Percentiles rank a stretch among this genome's conserved stretches.
These are phyloP conservation scores for Notospermus geniculatus DNA, from an alignment of 1,140 invertebrate genomes.

Conservation along the genomic window DNA sequence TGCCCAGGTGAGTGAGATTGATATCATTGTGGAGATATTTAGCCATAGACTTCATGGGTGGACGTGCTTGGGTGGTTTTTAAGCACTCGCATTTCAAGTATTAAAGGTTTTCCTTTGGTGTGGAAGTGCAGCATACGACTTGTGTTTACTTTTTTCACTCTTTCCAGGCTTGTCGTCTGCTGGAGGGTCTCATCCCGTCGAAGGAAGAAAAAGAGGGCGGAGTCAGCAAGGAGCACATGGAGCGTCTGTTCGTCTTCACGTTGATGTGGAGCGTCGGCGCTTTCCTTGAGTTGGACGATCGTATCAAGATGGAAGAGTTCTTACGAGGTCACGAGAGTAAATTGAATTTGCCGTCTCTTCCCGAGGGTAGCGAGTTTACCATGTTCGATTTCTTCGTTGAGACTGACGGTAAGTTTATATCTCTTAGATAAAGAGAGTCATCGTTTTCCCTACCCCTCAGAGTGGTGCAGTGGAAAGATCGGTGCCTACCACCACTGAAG, in stretches of 20 bases:
- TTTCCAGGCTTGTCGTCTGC: conserved; percentile 30
- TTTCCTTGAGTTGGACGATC: conserved; percentile 81
- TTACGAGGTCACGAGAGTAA: conserved; percentile 63
- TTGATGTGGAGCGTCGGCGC: conserved; percentile 74
- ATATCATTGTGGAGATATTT: too few relatives aligned
- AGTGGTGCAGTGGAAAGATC: too few relatives aligned
- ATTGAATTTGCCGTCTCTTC: conserved; percentile 70
- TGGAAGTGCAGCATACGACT: too few relatives aligned
- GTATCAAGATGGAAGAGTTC: conserved; percentile 76
- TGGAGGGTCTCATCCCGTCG: conserved; percentile 49
- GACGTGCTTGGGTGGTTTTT: too few relatives aligned
- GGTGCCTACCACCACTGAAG: too few relatives aligned
- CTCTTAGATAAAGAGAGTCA: conserved; percentile 2
- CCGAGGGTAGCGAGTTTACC: conserved; percentile 63
- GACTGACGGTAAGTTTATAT: conserved; percentile 57
- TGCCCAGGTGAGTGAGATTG: conserved; percentile 60
- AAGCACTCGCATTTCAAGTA: too few relatives aligned
- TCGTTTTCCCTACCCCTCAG: too few relatives aligned
- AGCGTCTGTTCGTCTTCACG: conserved; percentile 51
- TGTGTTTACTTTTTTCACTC: background rate
- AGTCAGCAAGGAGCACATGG: conserved; percentile 54
- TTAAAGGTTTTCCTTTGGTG: too few relatives aligned
- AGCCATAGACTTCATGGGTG: too few relatives aligned
- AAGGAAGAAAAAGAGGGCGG: conserved; percentile 49
- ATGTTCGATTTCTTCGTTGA: conserved; percentile 88